These are phyloP conservation scores for Notoglanidium macrostoma DNA, from an alignment of 2,797 vertebrate species.

Conservation along the genomic window DNA sequence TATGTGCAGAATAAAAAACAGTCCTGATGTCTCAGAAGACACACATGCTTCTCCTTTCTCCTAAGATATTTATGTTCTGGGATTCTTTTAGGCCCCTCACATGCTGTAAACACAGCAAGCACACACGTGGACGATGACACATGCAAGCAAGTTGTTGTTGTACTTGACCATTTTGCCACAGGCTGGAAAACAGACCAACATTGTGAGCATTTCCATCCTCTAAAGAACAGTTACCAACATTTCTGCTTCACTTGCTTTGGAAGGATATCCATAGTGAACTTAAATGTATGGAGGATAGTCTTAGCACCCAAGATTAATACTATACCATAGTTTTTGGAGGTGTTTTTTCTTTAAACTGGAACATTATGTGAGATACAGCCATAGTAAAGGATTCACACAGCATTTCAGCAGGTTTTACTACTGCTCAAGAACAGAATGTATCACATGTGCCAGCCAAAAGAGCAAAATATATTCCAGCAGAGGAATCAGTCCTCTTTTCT, in stretches of 20 bases:
- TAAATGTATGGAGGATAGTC: background rate
- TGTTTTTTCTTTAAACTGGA: background rate
- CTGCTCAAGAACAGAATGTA: slow-evolving; percentile 53
- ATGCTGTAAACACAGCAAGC: slow-evolving; percentile 27
- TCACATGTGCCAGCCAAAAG: slow-evolving; percentile 41
- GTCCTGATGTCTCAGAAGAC: background rate
- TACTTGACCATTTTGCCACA: background rate
- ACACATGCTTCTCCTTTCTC: slow-evolving; percentile 9
- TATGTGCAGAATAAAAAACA: background rate
- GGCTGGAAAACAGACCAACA: slow-evolving; percentile 11
- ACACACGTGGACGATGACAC: slow-evolving; percentile 1
- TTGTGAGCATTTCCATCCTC: background rate
- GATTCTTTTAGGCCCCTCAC: background rate
- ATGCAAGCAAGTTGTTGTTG: background rate
- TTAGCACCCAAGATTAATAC: background rate
- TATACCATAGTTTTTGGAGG: background rate
- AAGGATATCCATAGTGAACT: no score
- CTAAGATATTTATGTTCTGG: slow-evolving; percentile 19
- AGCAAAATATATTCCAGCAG: slow-evolving; percentile 41
- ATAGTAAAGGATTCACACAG: slow-evolving; percentile 2
- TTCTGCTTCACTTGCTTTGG: background rate
- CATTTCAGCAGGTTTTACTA: slow-evolving; percentile 20
- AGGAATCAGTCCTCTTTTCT: slow-evolving; percentile 20
- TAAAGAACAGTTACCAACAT: background rate
- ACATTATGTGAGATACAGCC: slow-evolving; percentile 26